Conservation (phyloP, 1,140 invertebrate species). For the Cryptotermes secundus region DNA sequence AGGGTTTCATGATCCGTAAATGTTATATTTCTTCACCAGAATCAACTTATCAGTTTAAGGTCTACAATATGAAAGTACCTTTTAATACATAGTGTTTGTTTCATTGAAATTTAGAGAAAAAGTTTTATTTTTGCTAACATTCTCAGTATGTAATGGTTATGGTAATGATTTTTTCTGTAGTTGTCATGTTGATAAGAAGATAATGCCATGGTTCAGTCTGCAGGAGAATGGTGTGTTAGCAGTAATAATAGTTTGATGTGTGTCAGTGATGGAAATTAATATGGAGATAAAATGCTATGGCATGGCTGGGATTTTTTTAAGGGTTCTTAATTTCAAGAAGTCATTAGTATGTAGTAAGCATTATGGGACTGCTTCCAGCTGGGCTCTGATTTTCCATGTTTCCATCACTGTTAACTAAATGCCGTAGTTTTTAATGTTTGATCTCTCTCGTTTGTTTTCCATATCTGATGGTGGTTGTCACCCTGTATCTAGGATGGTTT, state of each 20-base stretch:
- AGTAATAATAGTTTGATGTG: slow-evolving; percentile 12
- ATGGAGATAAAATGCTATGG: not conserved
- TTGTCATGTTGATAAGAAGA: not conserved
- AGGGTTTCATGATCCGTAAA: no score
- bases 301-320: not conserved
- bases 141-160: not conserved
- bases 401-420: slow-evolving; percentile 6
- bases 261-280: not conserved
- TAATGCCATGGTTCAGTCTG: not conserved
- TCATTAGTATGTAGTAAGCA: not conserved
- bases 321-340: not conserved
- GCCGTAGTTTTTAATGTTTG: slow-evolving; percentile 30
- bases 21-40: no score
- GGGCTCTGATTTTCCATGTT: not conserved
- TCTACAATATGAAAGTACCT: no score
- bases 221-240: not conserved
- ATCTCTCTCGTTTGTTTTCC: slow-evolving; percentile 37
- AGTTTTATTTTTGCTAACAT: not conserved
- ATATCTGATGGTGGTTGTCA: slow-evolving; percentile 38
- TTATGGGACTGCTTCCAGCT: not conserved
- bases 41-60: no score
- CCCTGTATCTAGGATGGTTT: slow-evolving; percentile 60
- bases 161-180: not conserved
- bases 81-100: no score
- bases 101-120: no score